Evolutionary conservation across 2,888 invertebrate species (phyloP).

Genomic region (Axea sp.): DNA sequence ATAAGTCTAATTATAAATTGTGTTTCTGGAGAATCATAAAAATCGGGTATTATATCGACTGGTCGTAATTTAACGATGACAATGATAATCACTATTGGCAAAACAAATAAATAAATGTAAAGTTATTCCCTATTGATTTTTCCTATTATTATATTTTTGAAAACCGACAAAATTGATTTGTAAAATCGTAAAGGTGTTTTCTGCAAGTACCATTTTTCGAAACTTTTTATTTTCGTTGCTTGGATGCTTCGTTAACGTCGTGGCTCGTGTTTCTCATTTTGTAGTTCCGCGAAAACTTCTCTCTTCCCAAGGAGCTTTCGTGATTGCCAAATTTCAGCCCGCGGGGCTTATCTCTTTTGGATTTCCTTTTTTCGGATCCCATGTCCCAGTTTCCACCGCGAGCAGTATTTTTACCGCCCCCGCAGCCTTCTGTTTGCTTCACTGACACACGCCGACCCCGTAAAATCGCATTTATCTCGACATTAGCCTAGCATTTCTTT

Average conservation of each 20-base stretch:
- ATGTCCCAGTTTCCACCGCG: constrained; percentile 69
- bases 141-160: too few relatives aligned
- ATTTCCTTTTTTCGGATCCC: constrained; percentile 53
- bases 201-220: too few relatives aligned
- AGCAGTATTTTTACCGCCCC: constrained; percentile 71
- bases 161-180: too few relatives aligned
- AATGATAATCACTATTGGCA: too few relatives aligned
- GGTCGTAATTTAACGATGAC: too few relatives aligned
- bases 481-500: constrained; percentile 67
- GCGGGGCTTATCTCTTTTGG: constrained; percentile 35
- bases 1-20: too few relatives aligned
- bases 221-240: constrained; percentile 26
- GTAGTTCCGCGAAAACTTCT: constrained; percentile 10
- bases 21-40: too few relatives aligned
- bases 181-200: too few relatives aligned
- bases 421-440: constrained; percentile 53
- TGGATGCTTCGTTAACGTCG: constrained; percentile 31
- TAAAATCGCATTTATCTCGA: constrained; percentile 72
- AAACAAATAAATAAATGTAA: too few relatives aligned
- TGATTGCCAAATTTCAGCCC: constrained; percentile 63
- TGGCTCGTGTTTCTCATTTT: constrained; percentile 45
- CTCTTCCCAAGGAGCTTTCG: neutral
- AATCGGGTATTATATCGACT: too few relatives aligned
- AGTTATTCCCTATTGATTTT: too few relatives aligned
- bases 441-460: constrained; percentile 59